Percentiles rank a stretch among this genome's conserved stretches.
These are phyloP conservation scores for Pachliopta kotzebuea DNA, from an alignment of 2,888 invertebrate genomes.

Conservation along the genomic window DNA sequence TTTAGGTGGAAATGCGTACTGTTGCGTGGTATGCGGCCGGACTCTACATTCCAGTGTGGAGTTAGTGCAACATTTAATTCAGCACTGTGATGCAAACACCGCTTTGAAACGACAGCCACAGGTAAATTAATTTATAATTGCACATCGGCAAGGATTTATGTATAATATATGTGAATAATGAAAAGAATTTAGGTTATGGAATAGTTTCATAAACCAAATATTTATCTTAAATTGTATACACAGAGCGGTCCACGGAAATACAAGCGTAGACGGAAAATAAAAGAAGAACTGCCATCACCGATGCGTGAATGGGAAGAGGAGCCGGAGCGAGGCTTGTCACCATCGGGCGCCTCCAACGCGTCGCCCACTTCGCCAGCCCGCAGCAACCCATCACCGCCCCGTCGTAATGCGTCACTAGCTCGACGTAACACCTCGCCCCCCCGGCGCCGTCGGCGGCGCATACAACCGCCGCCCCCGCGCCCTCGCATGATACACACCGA, in stretches of 20 bases:
- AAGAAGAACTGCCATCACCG: slow-evolving; percentile 44
- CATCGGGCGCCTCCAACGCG: slow-evolving; percentile 31
- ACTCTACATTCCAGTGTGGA: slow-evolving; percentile 86
- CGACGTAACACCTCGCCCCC: slow-evolving; percentile 38
- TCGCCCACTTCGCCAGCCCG: slow-evolving; percentile 46
- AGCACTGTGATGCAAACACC: slow-evolving; percentile 92
- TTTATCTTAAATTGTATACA: slow-evolving; percentile 20
- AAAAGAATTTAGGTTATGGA: too few relatives aligned
- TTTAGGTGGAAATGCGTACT: slow-evolving; percentile 82
- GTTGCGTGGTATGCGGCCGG: slow-evolving; percentile 88
- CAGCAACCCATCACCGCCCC: slow-evolving; percentile 34
- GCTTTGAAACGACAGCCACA: slow-evolving; percentile 89
- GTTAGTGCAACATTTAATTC: slow-evolving; percentile 89
- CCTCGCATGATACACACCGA: slow-evolving; percentile 91
- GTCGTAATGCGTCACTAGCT: slow-evolving; percentile 38
- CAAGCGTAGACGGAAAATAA: slow-evolving; percentile 88
- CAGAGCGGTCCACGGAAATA: slow-evolving; percentile 89
- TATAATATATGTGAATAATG: too few relatives aligned
- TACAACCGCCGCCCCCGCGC: slow-evolving; percentile 68
- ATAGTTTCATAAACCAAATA: too few relatives aligned
- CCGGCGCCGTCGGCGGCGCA: slow-evolving; percentile 50
- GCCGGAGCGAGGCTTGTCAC: slow-evolving; percentile 45
- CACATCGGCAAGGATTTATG: too few relatives aligned
- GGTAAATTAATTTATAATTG: slow-evolving; percentile 45
- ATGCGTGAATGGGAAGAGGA: slow-evolving; percentile 34